These are phyloP conservation scores for Varanus salvator DNA, from an alignment of 2,113 vertebrate genomes.

Conservation along the genomic window DNA sequence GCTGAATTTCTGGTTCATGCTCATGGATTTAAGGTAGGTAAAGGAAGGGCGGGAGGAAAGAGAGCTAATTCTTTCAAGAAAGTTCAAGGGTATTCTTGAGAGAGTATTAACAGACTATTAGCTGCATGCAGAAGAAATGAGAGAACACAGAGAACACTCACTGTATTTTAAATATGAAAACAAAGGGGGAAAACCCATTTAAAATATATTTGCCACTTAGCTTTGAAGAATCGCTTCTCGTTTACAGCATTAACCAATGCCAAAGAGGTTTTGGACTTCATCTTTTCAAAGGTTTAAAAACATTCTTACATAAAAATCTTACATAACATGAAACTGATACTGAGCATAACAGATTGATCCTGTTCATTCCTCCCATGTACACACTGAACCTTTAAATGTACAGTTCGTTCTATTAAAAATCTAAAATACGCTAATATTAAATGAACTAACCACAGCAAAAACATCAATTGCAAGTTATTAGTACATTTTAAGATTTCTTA, in stretches of 20 bases:
- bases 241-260: background rate
- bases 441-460: background rate
- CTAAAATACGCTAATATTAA: background rate
- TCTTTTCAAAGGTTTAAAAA: background rate
- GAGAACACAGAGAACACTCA: background rate
- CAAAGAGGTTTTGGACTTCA: background rate
- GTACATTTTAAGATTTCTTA: background rate
- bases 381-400: background rate
- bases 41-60: too few species aligned
- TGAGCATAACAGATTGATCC: background rate
- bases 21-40: background rate
- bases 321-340: background rate
- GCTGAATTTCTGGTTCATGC: background rate
- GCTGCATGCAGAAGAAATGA: background rate
- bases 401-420: background rate
- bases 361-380: background rate
- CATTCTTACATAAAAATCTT: background rate
- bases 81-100: background rate
- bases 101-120: background rate
- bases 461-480: background rate
- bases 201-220: constrained; percentile 1
- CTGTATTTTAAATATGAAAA: constrained; percentile 12
- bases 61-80: background rate
- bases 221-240: background rate
- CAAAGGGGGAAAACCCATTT: background rate